Percentiles rank a stretch among this genome's conserved stretches.
Conservation (phyloP, 1,140 invertebrate species). For the Pteromalus puparum region DNA sequence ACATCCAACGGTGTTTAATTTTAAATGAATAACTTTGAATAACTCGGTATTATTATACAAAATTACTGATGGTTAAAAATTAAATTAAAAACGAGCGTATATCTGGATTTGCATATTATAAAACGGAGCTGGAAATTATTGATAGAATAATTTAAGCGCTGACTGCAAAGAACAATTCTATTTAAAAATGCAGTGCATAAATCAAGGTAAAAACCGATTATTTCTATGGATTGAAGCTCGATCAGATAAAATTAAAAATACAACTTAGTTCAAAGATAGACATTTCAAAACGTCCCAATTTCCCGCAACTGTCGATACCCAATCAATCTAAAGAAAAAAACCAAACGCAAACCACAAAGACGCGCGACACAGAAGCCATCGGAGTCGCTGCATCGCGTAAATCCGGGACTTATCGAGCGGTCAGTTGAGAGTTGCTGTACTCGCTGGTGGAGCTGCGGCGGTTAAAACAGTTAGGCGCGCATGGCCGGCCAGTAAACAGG, state of each 20-base stretch:
- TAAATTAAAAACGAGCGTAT: neutral
- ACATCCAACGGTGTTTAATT: neutral
- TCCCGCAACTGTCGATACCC: no score
- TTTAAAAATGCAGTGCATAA: no score
- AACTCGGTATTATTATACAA: neutral
- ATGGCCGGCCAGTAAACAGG: conserved; percentile 56
- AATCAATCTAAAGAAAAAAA: neutral
- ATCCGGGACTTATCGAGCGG: conserved; percentile 58
- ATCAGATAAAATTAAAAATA: no score
- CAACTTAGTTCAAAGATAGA: no score
- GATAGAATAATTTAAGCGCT: no score
- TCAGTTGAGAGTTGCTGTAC: conserved; percentile 1
- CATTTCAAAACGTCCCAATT: no score
- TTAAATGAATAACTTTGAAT: neutral
- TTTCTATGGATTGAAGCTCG: no score
- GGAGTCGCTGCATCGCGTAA: conserved; percentile 24
- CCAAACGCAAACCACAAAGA: neutral
- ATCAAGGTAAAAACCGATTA: no score
- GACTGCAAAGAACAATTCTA: no score
- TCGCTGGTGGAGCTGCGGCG: conserved; percentile 31
- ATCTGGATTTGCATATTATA: no score
- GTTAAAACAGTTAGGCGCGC: conserved; percentile 61
- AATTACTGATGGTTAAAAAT: neutral
- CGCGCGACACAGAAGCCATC: neutral
- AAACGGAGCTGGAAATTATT: no score